Conservation (phyloP, 2,888 invertebrate species). For the Tanytarsus gracilentus region DNA sequence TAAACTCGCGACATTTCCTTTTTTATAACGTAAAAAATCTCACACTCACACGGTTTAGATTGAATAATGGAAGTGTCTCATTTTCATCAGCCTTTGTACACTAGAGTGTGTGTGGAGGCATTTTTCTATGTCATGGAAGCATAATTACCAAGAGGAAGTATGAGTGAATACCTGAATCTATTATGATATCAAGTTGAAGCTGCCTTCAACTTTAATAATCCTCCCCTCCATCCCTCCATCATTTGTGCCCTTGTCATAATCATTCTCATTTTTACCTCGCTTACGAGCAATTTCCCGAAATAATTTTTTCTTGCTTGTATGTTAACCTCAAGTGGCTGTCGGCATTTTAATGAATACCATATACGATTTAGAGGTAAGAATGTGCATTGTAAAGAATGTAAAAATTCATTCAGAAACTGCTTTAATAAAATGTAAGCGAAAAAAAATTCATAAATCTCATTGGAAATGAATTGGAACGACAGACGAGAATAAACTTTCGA, state of each 20-base stretch:
- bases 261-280: too few species aligned
- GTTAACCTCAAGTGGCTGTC: too few species aligned
- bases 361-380: too few species aligned
- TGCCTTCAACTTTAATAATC: too few species aligned
- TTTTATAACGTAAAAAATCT: not conserved
- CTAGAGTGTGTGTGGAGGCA: not conserved
- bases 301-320: too few species aligned
- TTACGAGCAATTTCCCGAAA: too few species aligned
- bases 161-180: too few species aligned
- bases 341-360: too few species aligned
- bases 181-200: too few species aligned
- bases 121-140: slow-evolving; percentile 1
- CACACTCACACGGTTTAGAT: not conserved
- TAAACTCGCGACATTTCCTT: not conserved
- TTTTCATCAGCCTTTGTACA: not conserved
- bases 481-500: not conserved
- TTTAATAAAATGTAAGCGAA: not conserved
- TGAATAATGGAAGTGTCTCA: not conserved
- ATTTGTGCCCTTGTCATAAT: too few species aligned
- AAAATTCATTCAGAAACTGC: not conserved
- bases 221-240: too few species aligned
- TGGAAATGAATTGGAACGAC: not conserved
- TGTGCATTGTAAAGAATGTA: not conserved
- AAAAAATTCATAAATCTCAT: not conserved
- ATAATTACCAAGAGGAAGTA: too few species aligned